Evolutionary conservation across 2,888 invertebrate genomes (phyloP).

Genomic region (Eupithecia inturbata): DNA sequence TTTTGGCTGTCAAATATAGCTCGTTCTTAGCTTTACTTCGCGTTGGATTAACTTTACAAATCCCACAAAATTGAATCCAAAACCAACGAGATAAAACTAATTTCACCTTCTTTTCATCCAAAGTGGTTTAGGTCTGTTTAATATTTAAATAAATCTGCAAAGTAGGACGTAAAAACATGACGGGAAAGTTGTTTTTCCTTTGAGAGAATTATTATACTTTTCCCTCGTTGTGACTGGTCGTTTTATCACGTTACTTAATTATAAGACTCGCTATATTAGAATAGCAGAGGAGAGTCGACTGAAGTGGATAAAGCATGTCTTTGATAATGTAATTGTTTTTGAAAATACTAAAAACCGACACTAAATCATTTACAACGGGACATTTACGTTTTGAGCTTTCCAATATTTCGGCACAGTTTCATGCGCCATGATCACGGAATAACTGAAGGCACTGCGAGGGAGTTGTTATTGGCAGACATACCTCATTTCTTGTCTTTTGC

Average conservation of each 20-base stretch:
- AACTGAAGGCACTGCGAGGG: no score
- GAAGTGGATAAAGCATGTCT: not conserved
- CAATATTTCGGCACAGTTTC: no score
- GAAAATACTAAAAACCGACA: no score
- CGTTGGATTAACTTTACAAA: not conserved
- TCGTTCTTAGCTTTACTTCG: not conserved
- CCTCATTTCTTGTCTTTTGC: no score
- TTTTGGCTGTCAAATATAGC: not conserved
- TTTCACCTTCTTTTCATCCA: conserved; percentile 1
- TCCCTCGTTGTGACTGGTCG: not conserved
- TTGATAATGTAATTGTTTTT: not conserved
- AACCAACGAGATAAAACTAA: conserved; percentile 5
- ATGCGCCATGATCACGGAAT: no score
- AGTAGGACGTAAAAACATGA: conserved; percentile 26
- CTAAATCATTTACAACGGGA: no score
- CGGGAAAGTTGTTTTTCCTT: conserved; percentile 17
- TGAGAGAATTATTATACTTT: not conserved
- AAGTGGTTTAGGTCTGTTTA: conserved; percentile 5
- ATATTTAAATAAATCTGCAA: conserved; percentile 23
- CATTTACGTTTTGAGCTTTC: no score
- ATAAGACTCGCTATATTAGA: not conserved
- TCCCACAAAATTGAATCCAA: conserved; percentile 8
- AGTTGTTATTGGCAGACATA: no score
- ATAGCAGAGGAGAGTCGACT: not conserved
- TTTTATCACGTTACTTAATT: not conserved